Conservation (phyloP, 2,113 vertebrate genomes). For the Eonycteris spelaea region DNA sequence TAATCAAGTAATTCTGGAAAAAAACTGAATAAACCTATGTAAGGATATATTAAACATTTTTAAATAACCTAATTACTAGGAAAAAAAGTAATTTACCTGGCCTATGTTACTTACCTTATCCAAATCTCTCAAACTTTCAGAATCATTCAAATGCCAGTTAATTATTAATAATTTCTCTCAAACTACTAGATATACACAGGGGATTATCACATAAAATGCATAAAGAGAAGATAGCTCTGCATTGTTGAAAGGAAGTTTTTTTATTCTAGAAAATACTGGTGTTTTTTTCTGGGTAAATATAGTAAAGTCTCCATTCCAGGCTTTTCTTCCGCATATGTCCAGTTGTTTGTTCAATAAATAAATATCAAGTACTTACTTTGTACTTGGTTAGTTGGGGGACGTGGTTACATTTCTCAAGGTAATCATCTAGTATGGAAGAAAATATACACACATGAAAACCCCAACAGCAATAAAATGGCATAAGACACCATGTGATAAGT, state of each 20-base stretch:
- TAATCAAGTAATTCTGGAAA: slow-evolving; percentile 7
- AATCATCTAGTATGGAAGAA: neutral
- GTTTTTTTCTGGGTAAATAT: neutral
- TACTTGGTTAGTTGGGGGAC: neutral
- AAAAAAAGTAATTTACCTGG: neutral
- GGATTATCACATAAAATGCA: neutral
- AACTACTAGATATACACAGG: neutral
- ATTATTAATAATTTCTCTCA: neutral
- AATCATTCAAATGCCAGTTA: neutral
- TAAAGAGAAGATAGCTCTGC: neutral
- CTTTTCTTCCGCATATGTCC: neutral
- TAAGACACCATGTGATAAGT: neutral
- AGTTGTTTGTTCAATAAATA: slow-evolving; percentile 3
- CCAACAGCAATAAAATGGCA: neutral
- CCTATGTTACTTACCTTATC: neutral
- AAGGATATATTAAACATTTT: neutral
- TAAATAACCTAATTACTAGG: neutral
- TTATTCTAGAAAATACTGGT: neutral
- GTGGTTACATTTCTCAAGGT: neutral
- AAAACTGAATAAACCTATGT: neutral
- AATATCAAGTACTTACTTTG: neutral
- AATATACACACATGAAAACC: neutral
- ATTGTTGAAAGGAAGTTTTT: neutral
- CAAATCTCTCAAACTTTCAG: neutral
- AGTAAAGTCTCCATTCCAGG: neutral